Base-by-base conservation (phyloP, 2,113 vertebrate genomes). In the Geothlypis trichas region DNA sequence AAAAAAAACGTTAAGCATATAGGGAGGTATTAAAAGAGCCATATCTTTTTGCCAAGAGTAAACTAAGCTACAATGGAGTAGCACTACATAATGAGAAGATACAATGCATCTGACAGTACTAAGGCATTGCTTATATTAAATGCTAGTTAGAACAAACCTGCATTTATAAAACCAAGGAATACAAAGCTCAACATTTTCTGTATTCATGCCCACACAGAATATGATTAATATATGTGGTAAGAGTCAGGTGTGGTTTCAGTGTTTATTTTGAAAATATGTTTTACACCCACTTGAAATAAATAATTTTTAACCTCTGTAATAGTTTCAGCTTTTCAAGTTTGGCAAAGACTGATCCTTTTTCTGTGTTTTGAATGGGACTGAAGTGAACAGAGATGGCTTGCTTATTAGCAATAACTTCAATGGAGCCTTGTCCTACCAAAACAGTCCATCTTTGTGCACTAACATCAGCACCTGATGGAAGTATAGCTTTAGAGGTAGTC, bases 351-450 rank as follows among this genome's bases (percentile, higher is more conserved):
- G 74, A 75, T 61, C 28, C 37, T 90, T 95, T 96, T 85, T 93
- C 92, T 78, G 54, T 88, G 89, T 41, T 63, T 95, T 90, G 67
- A 94, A 93, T 30, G 35, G 72, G 72, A 93, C 63, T 80, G 78
- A 91, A 94, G 54, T 66, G 92, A 97, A 94, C 89, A 95, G 72
- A 84, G 69, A 72, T 88, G 59, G 91, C 84, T 89, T 87, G 84
- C 84, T 91, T 90, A 94, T 83, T 94, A 97, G 77, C 69, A 95
- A 72, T 31, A 89, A 92, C 76, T 95, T 98, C 96, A 97, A 95
- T 87, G 85, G 74, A 90, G 86, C 85, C 88, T 96, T 97, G 96
- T 97, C 87, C 90, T 84, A 86, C 84, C 71, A 75, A 96, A 96
- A 97, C 95, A 98, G 96, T 92, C 73, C 67, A 96, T 96, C 95